A percentile compares a stretch with the other conserved stretches of the same genome.
Evolutionary conservation across 2,797 vertebrate genomes (phyloP).

Genomic region (Lepilemur septentrionalis): DNA sequence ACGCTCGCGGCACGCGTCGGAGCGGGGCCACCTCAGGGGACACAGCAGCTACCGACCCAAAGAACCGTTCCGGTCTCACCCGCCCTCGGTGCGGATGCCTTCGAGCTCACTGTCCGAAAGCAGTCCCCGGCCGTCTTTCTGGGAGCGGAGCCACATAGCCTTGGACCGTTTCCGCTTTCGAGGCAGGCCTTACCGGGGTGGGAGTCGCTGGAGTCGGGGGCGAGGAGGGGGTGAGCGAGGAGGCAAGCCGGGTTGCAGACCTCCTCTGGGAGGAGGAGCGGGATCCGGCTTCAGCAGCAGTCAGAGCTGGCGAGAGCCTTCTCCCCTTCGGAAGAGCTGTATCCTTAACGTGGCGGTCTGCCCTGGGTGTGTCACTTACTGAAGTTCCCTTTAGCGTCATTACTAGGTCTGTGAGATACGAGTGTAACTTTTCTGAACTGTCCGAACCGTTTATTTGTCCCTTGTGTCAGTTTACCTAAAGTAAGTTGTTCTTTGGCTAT

Average conservation of each 20-base stretch:
- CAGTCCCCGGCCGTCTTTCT: conserved; percentile 91
- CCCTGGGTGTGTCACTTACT: conserved; percentile 65
- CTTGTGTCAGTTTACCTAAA: not conserved
- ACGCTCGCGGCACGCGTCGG: conserved; percentile 83
- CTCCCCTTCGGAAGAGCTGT: conserved; percentile 80
- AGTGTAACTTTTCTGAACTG: conserved; percentile 44
- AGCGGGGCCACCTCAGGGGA: conserved; percentile 82
- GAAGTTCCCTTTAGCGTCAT: conserved; percentile 49
- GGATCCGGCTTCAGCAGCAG: conserved; percentile 81
- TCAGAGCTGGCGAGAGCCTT: conserved; percentile 87
- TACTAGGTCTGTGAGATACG: conserved; percentile 5
- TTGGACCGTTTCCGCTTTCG: conserved; percentile 92
- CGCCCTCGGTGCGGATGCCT: conserved; percentile 79
- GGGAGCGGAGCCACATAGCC: conserved; percentile 95
- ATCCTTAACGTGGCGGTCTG: conserved; percentile 68
- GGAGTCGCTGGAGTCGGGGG: conserved; percentile 85
- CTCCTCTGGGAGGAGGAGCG: conserved; percentile 80
- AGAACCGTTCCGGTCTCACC: conserved; percentile 86
- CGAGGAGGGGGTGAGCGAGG: conserved; percentile 83
- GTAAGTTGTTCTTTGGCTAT: not conserved
- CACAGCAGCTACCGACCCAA: conserved; percentile 83
- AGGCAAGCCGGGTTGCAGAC: conserved; percentile 79
- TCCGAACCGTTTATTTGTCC: not conserved
- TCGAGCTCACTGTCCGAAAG: conserved; percentile 85
- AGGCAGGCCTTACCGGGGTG: conserved; percentile 86